These are phyloP conservation scores for Lycaena phlaeas DNA, from an alignment of 2,888 invertebrate species.

Conservation along the genomic window DNA sequence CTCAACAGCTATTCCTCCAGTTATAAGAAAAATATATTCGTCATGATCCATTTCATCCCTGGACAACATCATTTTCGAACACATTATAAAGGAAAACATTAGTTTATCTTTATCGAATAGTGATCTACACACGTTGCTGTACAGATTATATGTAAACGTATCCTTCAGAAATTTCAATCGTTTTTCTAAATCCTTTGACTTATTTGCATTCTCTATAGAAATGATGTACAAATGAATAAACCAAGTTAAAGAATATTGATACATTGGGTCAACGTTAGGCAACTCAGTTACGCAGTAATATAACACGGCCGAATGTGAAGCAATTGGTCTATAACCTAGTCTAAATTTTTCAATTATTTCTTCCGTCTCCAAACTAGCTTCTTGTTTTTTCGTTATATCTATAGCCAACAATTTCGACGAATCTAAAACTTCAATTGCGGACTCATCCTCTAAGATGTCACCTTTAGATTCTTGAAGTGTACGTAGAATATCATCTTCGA, in stretches of 20 bases:
- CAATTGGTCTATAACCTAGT: constrained; percentile 82
- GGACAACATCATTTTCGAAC: constrained; percentile 78
- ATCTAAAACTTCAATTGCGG: constrained; percentile 89
- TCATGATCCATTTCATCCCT: constrained; percentile 72
- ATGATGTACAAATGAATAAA: constrained; percentile 86
- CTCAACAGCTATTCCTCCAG: constrained; percentile 82
- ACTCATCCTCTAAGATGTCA: constrained; percentile 93
- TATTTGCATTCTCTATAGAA: constrained; percentile 83
- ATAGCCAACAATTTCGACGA: constrained; percentile 86
- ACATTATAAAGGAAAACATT: constrained; percentile 86
- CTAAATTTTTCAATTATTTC: constrained; percentile 83
- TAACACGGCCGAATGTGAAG: constrained; percentile 83
- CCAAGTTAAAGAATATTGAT: constrained; percentile 90
- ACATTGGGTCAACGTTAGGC: constrained; percentile 90
- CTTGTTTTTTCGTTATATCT: constrained; percentile 88
- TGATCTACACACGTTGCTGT: constrained; percentile 86
- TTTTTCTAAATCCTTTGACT: constrained; percentile 79
- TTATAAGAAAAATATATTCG: constrained; percentile 80
- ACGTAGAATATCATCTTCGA: constrained; percentile 90
- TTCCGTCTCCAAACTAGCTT: constrained; percentile 83
- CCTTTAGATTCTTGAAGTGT: constrained; percentile 88
- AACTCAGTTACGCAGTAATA: constrained; percentile 89
- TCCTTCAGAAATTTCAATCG: constrained; percentile 80
- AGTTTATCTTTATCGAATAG: constrained; percentile 89
- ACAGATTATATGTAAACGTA: constrained; percentile 85